Evolutionary conservation across 2,113 vertebrate species (phyloP).

Genomic region (Vulpes vulpes): DNA sequence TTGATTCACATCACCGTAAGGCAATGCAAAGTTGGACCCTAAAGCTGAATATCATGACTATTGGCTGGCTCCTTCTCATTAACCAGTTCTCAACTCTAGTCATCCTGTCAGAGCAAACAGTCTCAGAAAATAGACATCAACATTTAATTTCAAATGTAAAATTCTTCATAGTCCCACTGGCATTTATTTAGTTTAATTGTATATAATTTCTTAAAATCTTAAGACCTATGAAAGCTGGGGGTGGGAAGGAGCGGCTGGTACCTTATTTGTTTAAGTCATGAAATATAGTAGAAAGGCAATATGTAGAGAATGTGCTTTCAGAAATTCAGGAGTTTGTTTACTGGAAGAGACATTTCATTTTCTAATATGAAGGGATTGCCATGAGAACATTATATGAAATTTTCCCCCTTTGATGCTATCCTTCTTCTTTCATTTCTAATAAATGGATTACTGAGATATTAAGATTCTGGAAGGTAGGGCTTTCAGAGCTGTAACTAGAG

Average conservation of each 20-base stretch:
- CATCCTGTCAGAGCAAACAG: background rate
- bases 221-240: background rate
- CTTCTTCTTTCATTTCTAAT: background rate
- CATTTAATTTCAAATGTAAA: conserved; percentile 30
- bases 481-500: background rate
- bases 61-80: background rate
- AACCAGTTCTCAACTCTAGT: background rate
- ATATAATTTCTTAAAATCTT: background rate
- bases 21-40: background rate
- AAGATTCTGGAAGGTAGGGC: background rate
- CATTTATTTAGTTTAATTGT: background rate
- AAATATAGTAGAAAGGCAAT: background rate
- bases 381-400: background rate
- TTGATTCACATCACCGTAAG: background rate
- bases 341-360: background rate
- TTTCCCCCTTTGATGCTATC: background rate
- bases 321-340: background rate
- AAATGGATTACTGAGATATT: background rate
- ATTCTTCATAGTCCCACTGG: background rate
- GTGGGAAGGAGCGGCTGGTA: rapidly evolving
- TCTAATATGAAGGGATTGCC: background rate
- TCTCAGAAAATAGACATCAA: background rate
- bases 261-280: background rate
- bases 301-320: background rate
- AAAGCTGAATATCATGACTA: background rate